phyloP scores from a whole-genome alignment of 2,113 vertebrate genomes.

The Microcebus tavaratra region DNA sequence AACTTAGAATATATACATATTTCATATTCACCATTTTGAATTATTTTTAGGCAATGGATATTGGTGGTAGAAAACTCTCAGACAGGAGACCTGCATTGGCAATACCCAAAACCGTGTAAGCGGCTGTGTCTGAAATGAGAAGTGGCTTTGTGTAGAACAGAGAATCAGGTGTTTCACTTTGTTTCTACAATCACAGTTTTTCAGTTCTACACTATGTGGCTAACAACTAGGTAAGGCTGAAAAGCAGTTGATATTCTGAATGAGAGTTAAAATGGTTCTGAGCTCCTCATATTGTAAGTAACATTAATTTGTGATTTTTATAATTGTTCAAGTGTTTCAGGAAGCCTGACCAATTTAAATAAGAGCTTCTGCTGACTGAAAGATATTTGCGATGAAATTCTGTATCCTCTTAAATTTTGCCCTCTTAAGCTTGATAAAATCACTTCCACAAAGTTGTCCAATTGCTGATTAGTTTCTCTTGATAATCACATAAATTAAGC shows the following conservation, averaged over 20 bases:
- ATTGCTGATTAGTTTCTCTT: slow-evolving; percentile 19
- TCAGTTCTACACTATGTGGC: neutral
- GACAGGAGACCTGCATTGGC: neutral
- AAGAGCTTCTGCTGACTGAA: slow-evolving; percentile 23
- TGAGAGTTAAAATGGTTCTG: neutral
- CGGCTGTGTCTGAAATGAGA: neutral
- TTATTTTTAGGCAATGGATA: neutral
- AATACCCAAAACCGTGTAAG: neutral
- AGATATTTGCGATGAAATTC: neutral
- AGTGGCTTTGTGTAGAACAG: neutral
- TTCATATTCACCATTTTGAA: neutral
- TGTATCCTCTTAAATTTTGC: slow-evolving; percentile 6
- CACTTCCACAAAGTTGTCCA: neutral
- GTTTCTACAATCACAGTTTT: neutral
- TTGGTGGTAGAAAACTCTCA: neutral
- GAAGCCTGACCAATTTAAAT: neutral
- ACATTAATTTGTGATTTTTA: slow-evolving; percentile 24
- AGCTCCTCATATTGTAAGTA: neutral
- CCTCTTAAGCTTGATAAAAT: neutral
- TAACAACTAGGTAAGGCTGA: neutral
- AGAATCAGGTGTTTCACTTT: neutral
- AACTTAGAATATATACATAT: neutral
- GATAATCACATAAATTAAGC: neutral
- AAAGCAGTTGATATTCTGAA: neutral
- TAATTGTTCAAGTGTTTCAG: neutral